Percentiles rank a stretch among this genome's conserved stretches.
These are phyloP conservation scores for Mycetomoellerius zeteki DNA, from an alignment of 1,140 invertebrate genomes.

Conservation along the genomic window DNA sequence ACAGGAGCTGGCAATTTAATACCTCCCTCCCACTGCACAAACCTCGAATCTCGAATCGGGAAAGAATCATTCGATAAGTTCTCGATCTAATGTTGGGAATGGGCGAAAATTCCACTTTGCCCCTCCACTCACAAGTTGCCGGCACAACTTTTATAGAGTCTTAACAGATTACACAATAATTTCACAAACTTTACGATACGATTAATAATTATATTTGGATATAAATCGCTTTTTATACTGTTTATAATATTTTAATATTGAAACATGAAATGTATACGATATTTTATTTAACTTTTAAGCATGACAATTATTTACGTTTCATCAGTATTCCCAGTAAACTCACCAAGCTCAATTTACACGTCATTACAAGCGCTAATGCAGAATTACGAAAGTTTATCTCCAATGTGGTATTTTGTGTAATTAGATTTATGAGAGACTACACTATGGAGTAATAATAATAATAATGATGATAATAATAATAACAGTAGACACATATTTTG, in stretches of 20 bases:
- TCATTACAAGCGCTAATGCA: conserved; percentile 39
- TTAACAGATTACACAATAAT: conserved; percentile 26
- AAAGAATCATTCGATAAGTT: conserved; percentile 59
- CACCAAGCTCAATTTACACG: conserved; percentile 32
- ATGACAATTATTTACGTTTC: conserved; percentile 24
- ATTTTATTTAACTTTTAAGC: conserved; percentile 23
- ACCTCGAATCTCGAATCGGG: conserved; percentile 45
- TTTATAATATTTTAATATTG: background rate
- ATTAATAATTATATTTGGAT: conserved; percentile 13
- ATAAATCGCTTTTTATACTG: background rate
- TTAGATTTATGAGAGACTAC: conserved; percentile 9
- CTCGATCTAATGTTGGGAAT: conserved; percentile 18
- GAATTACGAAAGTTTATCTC: conserved; percentile 28
- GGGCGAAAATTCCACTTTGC: conserved; percentile 20
- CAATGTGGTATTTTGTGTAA: conserved; percentile 40
- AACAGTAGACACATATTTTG: background rate
- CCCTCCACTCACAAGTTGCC: background rate
- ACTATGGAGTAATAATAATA: background rate
- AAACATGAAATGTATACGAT: background rate
- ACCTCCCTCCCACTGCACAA: conserved; percentile 52
- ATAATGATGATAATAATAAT: conserved; percentile 2
- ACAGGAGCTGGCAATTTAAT: conserved; percentile 77
- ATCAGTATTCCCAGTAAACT: conserved; percentile 22
- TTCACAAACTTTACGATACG: background rate
- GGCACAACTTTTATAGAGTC: conserved; percentile 16